These are phyloP conservation scores for Macropis europaea DNA, from an alignment of 2,888 invertebrate species.

Conservation along the genomic window DNA sequence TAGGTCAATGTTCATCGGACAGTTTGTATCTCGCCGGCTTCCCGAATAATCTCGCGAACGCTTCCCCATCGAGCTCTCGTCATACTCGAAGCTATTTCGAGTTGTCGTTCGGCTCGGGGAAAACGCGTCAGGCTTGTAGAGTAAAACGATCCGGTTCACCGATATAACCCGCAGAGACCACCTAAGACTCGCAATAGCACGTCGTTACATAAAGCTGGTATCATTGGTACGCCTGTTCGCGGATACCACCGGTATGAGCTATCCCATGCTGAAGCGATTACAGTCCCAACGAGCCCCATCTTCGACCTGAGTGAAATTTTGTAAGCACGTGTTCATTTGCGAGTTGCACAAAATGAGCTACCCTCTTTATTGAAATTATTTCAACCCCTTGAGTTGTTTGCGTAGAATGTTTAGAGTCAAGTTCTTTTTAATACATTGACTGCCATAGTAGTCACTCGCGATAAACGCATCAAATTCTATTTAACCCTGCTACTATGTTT, in stretches of 20 bases:
- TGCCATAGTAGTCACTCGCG: too few relatives aligned
- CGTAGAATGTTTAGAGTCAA: too few relatives aligned
- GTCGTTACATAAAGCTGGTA: slow-evolving; percentile 46
- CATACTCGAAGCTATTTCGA: slow-evolving; percentile 63
- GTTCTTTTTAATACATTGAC: too few relatives aligned
- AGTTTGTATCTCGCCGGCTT: slow-evolving; percentile 43
- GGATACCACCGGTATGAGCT: neutral
- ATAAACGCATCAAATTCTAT: too few relatives aligned
- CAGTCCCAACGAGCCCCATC: too few relatives aligned
- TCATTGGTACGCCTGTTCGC: neutral
- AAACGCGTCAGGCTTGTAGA: slow-evolving; percentile 33
- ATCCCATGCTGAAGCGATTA: neutral
- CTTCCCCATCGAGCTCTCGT: slow-evolving; percentile 60
- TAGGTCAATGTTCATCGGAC: slow-evolving; percentile 26
- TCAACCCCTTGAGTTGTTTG: too few relatives aligned
- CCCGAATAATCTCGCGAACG: slow-evolving; percentile 65
- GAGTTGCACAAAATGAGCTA: too few relatives aligned
- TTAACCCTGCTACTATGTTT: too few relatives aligned
- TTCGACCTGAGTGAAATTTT: too few relatives aligned
- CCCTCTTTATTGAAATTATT: too few relatives aligned
- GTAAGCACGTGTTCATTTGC: too few relatives aligned
- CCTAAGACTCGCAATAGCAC: slow-evolving; percentile 21
- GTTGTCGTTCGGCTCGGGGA: slow-evolving; percentile 40
- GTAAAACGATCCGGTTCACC: slow-evolving; percentile 50
- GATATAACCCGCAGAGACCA: slow-evolving; percentile 41